A percentile compares a stretch with the other conserved stretches of the same genome.
Conservation (phyloP, 1,140 invertebrate species). For the Drosophila nasuta region DNA sequence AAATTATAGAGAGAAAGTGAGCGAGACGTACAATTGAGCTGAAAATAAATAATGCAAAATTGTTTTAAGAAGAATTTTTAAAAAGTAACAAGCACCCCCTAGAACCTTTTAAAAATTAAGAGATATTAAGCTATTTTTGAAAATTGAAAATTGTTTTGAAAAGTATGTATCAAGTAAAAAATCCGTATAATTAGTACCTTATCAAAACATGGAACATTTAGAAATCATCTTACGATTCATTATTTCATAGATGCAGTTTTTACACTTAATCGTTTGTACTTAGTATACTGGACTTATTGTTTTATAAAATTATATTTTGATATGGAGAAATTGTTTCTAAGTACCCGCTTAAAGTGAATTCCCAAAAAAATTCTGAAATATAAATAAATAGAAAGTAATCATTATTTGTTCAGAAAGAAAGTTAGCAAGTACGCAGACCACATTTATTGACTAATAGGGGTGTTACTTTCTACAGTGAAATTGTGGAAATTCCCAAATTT, state of each 20-base stretch:
- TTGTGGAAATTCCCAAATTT: constrained; percentile 57
- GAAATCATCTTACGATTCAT: too few species aligned
- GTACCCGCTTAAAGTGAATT: background rate
- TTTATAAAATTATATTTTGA: background rate
- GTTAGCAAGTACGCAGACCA: background rate
- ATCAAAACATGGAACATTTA: too few species aligned
- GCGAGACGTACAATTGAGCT: background rate
- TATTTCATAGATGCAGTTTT: too few species aligned
- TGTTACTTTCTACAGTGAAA: constrained; percentile 56
- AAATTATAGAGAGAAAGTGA: background rate
- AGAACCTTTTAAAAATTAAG: too few species aligned
- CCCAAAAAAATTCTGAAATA: background rate
- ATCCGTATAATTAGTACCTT: too few species aligned
- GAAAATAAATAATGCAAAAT: too few species aligned
- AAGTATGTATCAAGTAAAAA: too few species aligned
- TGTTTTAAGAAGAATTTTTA: too few species aligned
- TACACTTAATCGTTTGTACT: background rate
- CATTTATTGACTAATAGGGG: background rate
- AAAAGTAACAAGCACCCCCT: too few species aligned
- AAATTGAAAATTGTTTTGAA: too few species aligned
- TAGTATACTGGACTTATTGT: background rate
- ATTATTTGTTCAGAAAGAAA: background rate
- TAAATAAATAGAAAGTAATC: background rate
- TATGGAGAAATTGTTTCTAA: background rate
- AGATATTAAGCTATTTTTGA: too few species aligned